A percentile compares a stretch with the other conserved stretches of the same genome.
Evolutionary conservation across 2,888 invertebrate genomes (phyloP).

Genomic region (Pilophorus perplexus): DNA sequence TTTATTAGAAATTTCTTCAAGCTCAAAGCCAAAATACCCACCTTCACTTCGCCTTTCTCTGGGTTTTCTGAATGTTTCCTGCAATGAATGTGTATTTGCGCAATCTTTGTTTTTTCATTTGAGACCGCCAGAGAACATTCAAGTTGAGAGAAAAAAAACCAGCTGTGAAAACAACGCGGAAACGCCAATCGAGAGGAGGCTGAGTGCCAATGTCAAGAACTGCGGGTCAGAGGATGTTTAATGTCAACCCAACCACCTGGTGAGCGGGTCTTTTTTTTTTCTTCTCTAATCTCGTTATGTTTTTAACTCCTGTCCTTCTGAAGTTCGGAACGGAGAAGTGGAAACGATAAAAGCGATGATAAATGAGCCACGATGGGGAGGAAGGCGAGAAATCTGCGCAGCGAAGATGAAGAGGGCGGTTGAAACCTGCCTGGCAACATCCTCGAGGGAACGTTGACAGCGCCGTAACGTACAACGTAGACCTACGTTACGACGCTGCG

Average conservation of each 20-base stretch:
- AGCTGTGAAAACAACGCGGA: conserved; percentile 5
- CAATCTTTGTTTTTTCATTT: too few species aligned
- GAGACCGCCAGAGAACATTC: too few species aligned
- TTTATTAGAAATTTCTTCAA: too few species aligned
- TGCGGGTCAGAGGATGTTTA: conserved; percentile 2
- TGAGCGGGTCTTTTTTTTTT: not conserved
- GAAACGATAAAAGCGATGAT: conserved; percentile 16
- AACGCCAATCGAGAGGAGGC: not conserved
- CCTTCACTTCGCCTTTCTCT: not conserved
- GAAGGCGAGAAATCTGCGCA: conserved; percentile 12
- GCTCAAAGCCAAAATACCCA: not conserved
- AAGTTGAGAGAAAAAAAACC: not conserved
- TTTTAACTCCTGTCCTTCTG: not conserved
- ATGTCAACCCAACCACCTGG: conserved; percentile 12
- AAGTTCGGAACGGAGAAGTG: conserved; percentile 2
- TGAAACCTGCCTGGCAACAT: too few species aligned
- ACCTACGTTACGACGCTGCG: too few species aligned
- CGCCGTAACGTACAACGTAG: too few species aligned
- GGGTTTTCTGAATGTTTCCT: too few species aligned
- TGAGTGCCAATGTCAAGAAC: conserved; percentile 19
- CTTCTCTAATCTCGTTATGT: not conserved
- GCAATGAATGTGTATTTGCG: too few species aligned
- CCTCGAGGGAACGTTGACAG: too few species aligned
- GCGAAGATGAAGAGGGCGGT: conserved; percentile 2
- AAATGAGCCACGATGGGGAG: conserved; percentile 1